Base-by-base conservation (phyloP, 2,113 vertebrate genomes). In the Paramormyrops kingsleyae region DNA sequence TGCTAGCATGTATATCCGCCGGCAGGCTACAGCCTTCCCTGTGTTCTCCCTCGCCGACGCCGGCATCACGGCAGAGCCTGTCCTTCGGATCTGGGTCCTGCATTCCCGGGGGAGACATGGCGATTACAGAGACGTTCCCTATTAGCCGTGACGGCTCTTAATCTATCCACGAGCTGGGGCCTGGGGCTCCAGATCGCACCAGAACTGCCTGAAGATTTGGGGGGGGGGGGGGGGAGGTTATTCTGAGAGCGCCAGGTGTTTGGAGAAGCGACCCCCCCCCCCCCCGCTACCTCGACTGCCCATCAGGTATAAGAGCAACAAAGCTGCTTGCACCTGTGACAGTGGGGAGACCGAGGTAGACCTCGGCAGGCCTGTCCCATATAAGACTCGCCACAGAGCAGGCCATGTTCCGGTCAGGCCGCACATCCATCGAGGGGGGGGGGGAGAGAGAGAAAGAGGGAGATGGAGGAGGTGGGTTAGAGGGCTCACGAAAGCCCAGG, bases 61-160 rank as follows among this genome's bases (percentile, higher is more conserved):
- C 49, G 15, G 84, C 39, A 89, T 66, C 50, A 50, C 88, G 84
- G 31, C 70, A 90, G 66, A 66, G 53, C 42, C 47, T 86, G 50
- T 62, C 86, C 49, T 91, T 92, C 66, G 70, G 88, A 83, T 88
- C 88, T 56, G 87, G 87, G 88, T 44, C n/a, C 49, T 1, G 2
- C 6, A 59, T 53, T 90, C 91, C 88, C 42, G 50, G 89, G 74
- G 91, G 83, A 42, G 47, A 50, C 80, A 89, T 84, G 74, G 39
- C 89, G 83, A 87, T 90, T 90, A 90, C 88, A 91, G 35, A 83
- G 27, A 83, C 87, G 42, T 88, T 89, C 74, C 70, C 46, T 91
- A 91, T 44, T 90, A 92, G 85, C 86, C 35, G 56, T 90, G 91
- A 90, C 74, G 91, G 88, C 85, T 90, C 90, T 88, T 89, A 89